phyloP scores from a whole-genome alignment of 2,113 vertebrate genomes.

The Catagonus wagneri region DNA sequence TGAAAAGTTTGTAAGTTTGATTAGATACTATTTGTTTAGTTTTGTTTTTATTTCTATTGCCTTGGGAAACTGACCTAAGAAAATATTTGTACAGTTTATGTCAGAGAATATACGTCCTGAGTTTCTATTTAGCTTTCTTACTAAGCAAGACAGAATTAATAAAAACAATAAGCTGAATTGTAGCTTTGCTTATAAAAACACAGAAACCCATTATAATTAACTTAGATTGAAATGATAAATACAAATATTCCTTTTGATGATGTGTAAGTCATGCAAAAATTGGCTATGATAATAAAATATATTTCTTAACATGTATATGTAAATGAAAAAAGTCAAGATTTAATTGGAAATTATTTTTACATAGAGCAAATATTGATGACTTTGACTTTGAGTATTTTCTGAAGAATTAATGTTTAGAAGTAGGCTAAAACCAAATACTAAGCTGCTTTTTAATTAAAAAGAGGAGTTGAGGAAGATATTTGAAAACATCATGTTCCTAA shows the following conservation, averaged over 20 bases:
- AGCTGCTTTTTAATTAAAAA: not conserved
- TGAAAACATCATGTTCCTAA: not conserved
- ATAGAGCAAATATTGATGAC: not conserved
- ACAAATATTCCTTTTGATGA: not conserved
- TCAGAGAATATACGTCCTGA: not conserved
- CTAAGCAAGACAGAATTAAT: not conserved
- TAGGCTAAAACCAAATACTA: not conserved
- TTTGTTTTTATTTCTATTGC: no score
- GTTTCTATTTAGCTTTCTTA: not conserved
- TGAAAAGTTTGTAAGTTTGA: no score
- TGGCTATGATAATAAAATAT: not conserved
- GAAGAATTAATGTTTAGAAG: constrained; percentile 7
- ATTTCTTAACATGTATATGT: not conserved
- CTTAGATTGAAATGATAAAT: not conserved
- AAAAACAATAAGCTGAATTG: not conserved
- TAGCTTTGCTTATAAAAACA: not conserved
- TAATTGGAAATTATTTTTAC: not conserved
- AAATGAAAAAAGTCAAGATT: not conserved
- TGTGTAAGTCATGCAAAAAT: not conserved
- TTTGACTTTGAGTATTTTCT: not conserved
- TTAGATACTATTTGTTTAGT: no score
- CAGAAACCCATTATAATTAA: not conserved
- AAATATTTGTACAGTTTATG: no score
- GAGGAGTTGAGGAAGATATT: not conserved
- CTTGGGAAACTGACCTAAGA: no score